A percentile compares a stretch with the other conserved stretches of the same genome.
Conservation (phyloP, 1,140 invertebrate genomes). For the Trichonephila clavipes region DNA sequence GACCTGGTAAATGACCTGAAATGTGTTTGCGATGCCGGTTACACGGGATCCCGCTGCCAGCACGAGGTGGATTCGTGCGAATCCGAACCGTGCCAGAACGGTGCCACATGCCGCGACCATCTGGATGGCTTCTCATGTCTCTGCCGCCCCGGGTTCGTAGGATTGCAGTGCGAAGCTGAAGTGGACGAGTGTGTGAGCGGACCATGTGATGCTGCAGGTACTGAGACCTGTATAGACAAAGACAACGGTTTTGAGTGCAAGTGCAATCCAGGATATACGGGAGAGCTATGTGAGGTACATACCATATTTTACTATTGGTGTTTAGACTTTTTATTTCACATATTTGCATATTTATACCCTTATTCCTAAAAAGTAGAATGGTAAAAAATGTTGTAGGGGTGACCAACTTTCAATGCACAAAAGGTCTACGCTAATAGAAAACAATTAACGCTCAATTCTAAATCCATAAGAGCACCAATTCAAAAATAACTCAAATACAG, state of each 20-base stretch:
- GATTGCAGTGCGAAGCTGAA: slow-evolving; percentile 93
- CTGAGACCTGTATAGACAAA: slow-evolving; percentile 91
- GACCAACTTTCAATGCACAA: too few species aligned
- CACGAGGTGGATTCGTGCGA: slow-evolving; percentile 88
- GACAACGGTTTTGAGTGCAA: slow-evolving; percentile 93
- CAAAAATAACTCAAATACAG: too few species aligned
- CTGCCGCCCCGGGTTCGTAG: slow-evolving; percentile 81
- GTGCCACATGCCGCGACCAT: slow-evolving; percentile 80
- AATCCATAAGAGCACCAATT: too few species aligned
- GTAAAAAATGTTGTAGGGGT: too few species aligned
- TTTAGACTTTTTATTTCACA: too few species aligned
- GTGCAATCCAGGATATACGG: slow-evolving; percentile 94
- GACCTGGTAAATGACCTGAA: slow-evolving; percentile 91
- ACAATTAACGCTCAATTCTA: too few species aligned
- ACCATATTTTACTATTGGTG: not conserved
- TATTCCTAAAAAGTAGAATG: too few species aligned
- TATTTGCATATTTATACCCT: too few species aligned
- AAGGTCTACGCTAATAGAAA: too few species aligned
- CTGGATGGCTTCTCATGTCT: slow-evolving; percentile 81
- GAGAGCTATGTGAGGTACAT: slow-evolving; percentile 87
- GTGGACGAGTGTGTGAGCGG: slow-evolving; percentile 91
- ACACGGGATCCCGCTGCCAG: slow-evolving; percentile 90
- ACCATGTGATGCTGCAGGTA: slow-evolving; percentile 93
- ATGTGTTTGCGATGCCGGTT: slow-evolving; percentile 94
- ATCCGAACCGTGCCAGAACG: slow-evolving; percentile 81